Conservation (phyloP, 2,797 vertebrate species). For the Falco columbarius region DNA sequence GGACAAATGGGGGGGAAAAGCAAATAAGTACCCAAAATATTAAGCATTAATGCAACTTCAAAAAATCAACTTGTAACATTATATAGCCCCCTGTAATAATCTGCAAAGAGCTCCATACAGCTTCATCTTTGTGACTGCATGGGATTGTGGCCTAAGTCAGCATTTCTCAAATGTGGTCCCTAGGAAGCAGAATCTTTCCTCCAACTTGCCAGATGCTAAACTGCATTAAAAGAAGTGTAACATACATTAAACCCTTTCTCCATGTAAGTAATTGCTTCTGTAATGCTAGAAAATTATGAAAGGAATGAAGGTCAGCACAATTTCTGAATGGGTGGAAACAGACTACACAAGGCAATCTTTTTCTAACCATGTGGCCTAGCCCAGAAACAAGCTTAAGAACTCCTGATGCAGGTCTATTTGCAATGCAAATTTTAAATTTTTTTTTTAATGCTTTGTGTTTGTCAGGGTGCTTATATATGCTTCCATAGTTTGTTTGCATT, state of each 20-base stretch:
- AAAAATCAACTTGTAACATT: background rate
- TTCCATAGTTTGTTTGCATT: background rate
- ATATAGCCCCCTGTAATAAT: background rate
- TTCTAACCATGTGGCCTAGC: background rate
- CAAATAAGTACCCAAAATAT: background rate
- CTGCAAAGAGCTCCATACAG: background rate
- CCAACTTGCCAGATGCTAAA: slow-evolving; percentile 3
- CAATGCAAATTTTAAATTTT: background rate
- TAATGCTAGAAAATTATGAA: background rate
- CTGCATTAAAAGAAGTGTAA: background rate
- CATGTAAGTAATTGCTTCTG: background rate
- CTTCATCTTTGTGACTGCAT: background rate
- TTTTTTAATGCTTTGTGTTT: background rate
- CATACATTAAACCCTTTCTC: background rate
- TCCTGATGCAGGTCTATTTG: background rate
- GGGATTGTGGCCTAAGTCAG: background rate
- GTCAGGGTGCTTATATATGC: background rate
- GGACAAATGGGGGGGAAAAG: background rate
- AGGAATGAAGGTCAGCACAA: background rate
- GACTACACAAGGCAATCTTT: background rate
- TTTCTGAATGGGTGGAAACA: background rate
- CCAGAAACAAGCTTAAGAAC: background rate
- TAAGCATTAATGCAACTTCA: background rate
- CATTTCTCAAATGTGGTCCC: background rate
- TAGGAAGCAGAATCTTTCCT: background rate